Percentiles rank a stretch among this genome's conserved stretches.
phyloP scores from a whole-genome alignment of 2,888 invertebrate species.

The Athalia rosae region DNA sequence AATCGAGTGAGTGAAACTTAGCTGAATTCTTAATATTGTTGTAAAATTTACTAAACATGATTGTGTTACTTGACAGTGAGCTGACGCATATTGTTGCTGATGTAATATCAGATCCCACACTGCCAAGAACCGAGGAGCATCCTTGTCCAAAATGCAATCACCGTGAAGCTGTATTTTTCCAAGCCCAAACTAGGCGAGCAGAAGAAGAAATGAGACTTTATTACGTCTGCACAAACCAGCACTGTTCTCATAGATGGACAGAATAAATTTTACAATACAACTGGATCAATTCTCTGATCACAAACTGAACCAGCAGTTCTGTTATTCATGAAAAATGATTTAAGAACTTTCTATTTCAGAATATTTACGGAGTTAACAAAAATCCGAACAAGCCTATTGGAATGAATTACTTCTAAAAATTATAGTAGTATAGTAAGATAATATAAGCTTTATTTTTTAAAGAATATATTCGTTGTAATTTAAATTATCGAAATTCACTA shows the following conservation, averaged over 20 bases:
- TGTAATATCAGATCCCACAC: constrained; percentile 97
- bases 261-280: constrained; percentile 78
- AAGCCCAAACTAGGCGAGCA: constrained; percentile 96
- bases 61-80: constrained; percentile 78
- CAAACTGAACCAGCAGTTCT: neutral
- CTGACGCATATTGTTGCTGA: constrained; percentile 98
- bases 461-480: too few relatives aligned
- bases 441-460: too few relatives aligned
- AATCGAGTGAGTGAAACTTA: constrained; percentile 86
- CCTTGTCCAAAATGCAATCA: constrained; percentile 97
- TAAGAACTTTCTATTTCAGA: too few relatives aligned
- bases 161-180: constrained; percentile 98
- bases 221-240: constrained; percentile 94
- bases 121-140: constrained; percentile 98
- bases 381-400: too few relatives aligned
- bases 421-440: too few relatives aligned
- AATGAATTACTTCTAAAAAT: too few relatives aligned
- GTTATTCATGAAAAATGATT: too few relatives aligned
- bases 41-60: constrained; percentile 14
- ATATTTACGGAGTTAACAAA: too few relatives aligned
- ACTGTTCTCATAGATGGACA: constrained; percentile 97
- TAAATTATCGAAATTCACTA: too few relatives aligned
- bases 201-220: constrained; percentile 99
- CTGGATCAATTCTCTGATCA: neutral
- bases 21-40: constrained; percentile 9